A percentile compares a stretch with the other conserved stretches of the same genome.
Evolutionary conservation across 2,888 invertebrate species (phyloP).

Genomic region (Muschampia plurimacula): DNA sequence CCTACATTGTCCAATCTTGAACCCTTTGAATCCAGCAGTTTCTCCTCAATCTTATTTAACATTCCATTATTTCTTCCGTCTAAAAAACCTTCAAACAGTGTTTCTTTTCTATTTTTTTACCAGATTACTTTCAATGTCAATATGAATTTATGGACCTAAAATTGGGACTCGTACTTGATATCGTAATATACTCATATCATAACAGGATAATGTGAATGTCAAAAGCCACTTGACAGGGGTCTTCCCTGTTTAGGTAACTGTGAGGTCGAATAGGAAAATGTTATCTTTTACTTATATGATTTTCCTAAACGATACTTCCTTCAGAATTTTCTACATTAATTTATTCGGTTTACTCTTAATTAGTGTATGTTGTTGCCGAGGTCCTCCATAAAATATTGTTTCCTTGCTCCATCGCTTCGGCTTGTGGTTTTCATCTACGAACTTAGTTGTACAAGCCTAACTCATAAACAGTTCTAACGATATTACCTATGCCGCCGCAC

Average conservation of each 20-base stretch:
- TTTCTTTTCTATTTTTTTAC: neutral
- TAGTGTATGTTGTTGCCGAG: constrained; percentile 40
- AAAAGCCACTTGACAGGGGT: neutral
- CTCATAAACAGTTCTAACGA: constrained; percentile 53
- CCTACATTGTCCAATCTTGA: too few species aligned
- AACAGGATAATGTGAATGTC: constrained; percentile 5
- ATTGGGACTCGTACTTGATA: neutral
- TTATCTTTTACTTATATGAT: neutral
- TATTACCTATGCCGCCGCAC: constrained; percentile 54
- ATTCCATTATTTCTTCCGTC: too few species aligned
- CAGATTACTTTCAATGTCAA: constrained; percentile 3
- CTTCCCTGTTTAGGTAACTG: neutral
- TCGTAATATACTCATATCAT: constrained; percentile 1
- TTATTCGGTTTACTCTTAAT: constrained; percentile 20
- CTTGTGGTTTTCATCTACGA: constrained; percentile 50
- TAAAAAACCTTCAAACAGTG: too few species aligned
- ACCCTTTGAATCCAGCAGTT: too few species aligned
- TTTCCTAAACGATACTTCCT: neutral
- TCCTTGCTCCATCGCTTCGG: constrained; percentile 19
- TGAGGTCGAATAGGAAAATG: neutral
- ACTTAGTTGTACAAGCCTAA: constrained; percentile 52
- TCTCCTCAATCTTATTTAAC: too few species aligned
- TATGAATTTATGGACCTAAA: neutral
- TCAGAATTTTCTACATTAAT: neutral
- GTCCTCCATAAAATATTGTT: constrained; percentile 45